phyloP scores from a whole-genome alignment of 2,888 invertebrate genomes.

The Eupithecia pulchellata region DNA sequence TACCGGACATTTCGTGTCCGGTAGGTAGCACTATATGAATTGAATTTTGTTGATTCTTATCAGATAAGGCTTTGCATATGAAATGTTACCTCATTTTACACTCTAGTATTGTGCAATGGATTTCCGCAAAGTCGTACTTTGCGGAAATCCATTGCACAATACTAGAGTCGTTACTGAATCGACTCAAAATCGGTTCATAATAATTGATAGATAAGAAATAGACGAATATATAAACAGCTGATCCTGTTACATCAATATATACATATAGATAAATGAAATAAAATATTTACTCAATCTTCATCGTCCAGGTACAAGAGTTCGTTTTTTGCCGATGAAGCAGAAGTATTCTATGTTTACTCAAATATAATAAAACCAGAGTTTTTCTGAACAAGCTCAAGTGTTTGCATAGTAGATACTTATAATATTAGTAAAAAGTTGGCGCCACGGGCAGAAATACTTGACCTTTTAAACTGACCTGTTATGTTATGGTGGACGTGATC shows the following conservation, averaged over 20 bases:
- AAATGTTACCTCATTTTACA: too few species aligned
- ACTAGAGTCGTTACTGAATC: too few species aligned
- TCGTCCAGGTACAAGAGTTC: neutral
- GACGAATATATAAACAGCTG: too few species aligned
- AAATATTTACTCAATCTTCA: neutral
- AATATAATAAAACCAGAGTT: neutral
- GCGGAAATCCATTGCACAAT: too few species aligned
- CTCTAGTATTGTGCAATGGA: too few species aligned
- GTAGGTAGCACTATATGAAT: too few species aligned
- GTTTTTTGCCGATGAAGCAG: neutral
- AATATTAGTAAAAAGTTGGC: neutral
- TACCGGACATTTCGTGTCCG: too few species aligned
- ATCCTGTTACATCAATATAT: neutral
- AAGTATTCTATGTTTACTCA: neutral
- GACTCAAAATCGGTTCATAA: too few species aligned
- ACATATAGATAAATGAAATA: neutral
- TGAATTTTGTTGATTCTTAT: too few species aligned
- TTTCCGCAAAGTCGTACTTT: too few species aligned
- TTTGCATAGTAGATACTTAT: neutral
- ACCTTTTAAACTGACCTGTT: neutral
- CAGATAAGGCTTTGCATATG: too few species aligned
- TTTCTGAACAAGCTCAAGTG: neutral
- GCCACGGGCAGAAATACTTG: neutral
- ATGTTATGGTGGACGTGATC: neutral
- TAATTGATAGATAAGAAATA: too few species aligned